Evolutionary conservation across 2,888 invertebrate genomes (phyloP), one percentile per base, ranked within the genome.

Genomic region (Tachina grossa): DNA sequence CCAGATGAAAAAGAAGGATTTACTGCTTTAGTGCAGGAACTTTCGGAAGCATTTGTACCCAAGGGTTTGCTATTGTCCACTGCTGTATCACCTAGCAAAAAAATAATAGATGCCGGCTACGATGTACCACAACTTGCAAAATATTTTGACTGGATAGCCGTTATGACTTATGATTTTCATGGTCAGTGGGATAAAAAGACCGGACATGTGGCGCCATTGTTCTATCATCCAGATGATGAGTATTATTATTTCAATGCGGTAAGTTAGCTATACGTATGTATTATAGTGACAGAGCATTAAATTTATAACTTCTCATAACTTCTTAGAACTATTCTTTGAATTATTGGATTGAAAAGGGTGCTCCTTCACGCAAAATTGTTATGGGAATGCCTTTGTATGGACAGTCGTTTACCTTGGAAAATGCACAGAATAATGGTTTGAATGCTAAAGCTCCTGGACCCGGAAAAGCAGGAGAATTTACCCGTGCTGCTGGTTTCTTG

Each of bases 121-220:
- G 96, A 97, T 89, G 97, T 98, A 0, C 95, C 96, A 0, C 94
- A 95, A 0, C 90, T 98, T 5, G 95, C 96, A 0, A 93, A 94
- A 88, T 94, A 96, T 90, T 93, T 98, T 78, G 97, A 98, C 91
- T 97, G 97, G 97, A 96, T 98, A 68, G 96, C 97, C 0, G 97
- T 98, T 0, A 98, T 98, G 98, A 96, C 97, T 0, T 98, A 98
- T 89, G 98, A 98, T 90, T 97, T 95, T 93, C 97, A 97, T 88
- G 97, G 97, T 0, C 97, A 97, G 89, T 98, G 97, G 97, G 97
- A 97, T 89, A 97, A 97, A 90, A 96, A 96, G 91, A 98, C 97
- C 1, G 98, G 97, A 0, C 98, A 98, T 89, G 96, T 97, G 0
- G 97, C 97, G 0, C 98, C 97, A 0, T 92, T 98, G 55, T 97